A percentile compares a stretch with the other conserved stretches of the same genome.
Evolutionary conservation across 2,113 vertebrate species (phyloP).

Genomic region (Scomber colias): DNA sequence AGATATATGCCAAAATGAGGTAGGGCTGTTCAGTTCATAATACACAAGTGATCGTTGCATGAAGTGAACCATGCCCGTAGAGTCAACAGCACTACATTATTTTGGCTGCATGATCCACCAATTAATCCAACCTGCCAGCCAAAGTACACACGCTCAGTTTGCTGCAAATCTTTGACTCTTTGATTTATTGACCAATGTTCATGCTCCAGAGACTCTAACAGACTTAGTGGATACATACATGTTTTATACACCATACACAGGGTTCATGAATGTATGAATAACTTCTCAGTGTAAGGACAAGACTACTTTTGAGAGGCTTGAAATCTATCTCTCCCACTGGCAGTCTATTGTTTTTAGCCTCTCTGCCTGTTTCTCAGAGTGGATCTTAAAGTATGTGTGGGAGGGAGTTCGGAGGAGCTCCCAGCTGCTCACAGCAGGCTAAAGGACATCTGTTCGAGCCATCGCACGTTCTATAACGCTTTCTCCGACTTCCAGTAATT

Average conservation of each 20-base stretch:
- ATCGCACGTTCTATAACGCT: conserved; percentile 26
- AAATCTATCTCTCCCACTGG: neutral
- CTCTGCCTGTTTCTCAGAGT: conserved; percentile 1
- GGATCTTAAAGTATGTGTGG: conserved; percentile 31
- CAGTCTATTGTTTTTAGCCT: neutral
- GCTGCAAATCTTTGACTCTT: neutral
- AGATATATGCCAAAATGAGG: neutral
- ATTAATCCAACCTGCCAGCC: conserved; percentile 39
- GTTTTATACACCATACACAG: neutral
- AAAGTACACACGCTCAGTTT: conserved; percentile 14
- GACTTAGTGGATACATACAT: neutral
- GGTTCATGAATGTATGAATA: conserved; percentile 5
- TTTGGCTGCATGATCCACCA: conserved; percentile 17
- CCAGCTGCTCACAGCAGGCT: conserved; percentile 51
- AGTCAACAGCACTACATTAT: conserved; percentile 44
- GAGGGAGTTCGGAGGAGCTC: conserved; percentile 39
- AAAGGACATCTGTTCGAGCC: conserved; percentile 64
- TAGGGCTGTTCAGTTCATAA: neutral
- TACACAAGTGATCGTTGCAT: neutral
- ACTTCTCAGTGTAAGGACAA: neutral
- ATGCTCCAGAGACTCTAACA: neutral
- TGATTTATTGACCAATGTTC: neutral
- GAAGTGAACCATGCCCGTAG: conserved; percentile 7
- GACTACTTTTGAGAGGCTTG: neutral
- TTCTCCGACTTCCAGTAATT: conserved; percentile 40